These are phyloP conservation scores for Oriolus oriolus DNA, from an alignment of 2,113 vertebrate genomes.

Conservation along the genomic window DNA sequence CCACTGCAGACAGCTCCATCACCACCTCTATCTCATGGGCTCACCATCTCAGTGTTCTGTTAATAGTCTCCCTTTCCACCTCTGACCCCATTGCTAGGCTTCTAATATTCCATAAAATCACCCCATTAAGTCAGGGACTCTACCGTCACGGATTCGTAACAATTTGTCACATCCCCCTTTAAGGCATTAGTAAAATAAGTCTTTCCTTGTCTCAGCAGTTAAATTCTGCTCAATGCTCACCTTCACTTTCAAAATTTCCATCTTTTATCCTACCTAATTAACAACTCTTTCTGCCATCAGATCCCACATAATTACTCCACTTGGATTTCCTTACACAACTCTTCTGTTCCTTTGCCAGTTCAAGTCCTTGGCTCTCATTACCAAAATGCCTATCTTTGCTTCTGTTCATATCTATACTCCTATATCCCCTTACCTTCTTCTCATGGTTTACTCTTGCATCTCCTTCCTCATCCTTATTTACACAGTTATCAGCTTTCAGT, in stretches of 20 bases:
- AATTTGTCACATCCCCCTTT: background rate
- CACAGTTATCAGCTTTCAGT: background rate
- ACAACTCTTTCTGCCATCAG: conserved; percentile 29
- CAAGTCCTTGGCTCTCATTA: conserved; percentile 11
- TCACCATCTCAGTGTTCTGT: background rate
- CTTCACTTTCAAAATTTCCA: background rate
- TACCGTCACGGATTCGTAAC: background rate
- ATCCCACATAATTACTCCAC: conserved; percentile 19
- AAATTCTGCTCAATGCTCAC: background rate
- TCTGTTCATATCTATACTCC: background rate
- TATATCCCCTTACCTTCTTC: background rate
- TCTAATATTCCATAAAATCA: background rate
- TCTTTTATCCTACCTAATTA: conserved; percentile 15
- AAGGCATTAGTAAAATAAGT: background rate
- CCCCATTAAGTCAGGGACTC: background rate
- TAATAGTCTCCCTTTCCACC: background rate
- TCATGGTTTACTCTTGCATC: background rate
- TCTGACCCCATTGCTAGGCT: background rate
- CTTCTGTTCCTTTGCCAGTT: conserved; percentile 28
- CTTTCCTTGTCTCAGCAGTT: background rate
- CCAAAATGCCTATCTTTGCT: conserved; percentile 1
- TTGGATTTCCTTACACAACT: background rate
- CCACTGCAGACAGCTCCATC: background rate
- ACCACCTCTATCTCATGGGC: background rate
- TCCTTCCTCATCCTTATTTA: conserved; percentile 18